Evolutionary conservation across 1,140 invertebrate species (phyloP), one percentile per base, ranked within the genome.

Genomic region (Kradibia gibbosae): DNA sequence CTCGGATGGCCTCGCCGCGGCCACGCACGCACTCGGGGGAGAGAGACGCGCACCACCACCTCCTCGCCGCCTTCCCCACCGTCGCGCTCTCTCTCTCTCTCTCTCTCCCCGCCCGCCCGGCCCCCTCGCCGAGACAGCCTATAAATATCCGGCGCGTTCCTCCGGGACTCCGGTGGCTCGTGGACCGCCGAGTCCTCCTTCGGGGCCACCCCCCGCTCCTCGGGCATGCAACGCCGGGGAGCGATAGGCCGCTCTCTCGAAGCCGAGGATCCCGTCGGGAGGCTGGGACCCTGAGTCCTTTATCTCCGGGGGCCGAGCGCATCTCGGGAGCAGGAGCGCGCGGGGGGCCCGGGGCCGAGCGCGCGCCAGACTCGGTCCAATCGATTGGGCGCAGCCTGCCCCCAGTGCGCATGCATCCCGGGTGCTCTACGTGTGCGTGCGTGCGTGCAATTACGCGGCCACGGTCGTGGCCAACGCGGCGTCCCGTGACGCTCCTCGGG

Each of bases 351-450:
- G 45, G 7, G 45, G 15, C 45, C n/a, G 25, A 53, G 31, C 28
- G 48, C 22, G 71, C 28, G 55, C 45, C 5, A 8, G 4, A 10
- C 34, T 1, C 25, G 28, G 22, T 34, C 5, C 73, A 53, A 75
- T 75, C 73, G 73, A 75, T 75, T 75, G 34, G 31, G 53, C 34
- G 45, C 42, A 45, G n/a, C n/a, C n/a, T n/a, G n/a, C n/a, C n/a
- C 70, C 53, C 67, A 25, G 13, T 34, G 39, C 42, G 42, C 60
- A 34, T 36, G 31, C 10, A 20, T 65, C 17, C 36, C 3, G 31
- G 17, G 34, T 13, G 28, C 5, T 20, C 5, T 22, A 22, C 5
- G 20, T 17, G 50, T 53, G 50, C 42, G 36, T 34, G 22, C 22
- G 62, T 67, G 62, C 34, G 34, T 22, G 13, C 34, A n/a, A 10